Base-by-base conservation (phyloP, 2,113 vertebrate species). In the Corythornis vintsioides region DNA sequence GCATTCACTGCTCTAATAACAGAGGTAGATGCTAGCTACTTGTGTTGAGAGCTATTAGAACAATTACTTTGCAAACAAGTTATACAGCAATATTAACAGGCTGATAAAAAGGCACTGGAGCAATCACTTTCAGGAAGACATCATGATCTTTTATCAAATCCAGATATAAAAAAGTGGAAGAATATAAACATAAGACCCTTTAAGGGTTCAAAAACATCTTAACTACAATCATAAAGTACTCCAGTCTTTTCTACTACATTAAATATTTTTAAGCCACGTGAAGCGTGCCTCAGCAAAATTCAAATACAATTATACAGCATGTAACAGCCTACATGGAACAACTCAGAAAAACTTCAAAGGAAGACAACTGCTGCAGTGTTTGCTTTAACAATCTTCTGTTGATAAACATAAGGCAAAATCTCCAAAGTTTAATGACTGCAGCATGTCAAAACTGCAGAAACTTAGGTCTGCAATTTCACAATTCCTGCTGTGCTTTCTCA, bases 401-500 rank as follows among this genome's bases (percentile, higher is more conserved):
- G 42, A 66, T 52, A 79, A 89, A 80, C 33, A 83, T 38, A 74
- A 88, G 33, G 65, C 53, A 88, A 75, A 82, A 69, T 29, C 64
- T 60, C 29, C 53, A 52, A 92, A 89, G 53, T 92, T 69, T 64
- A 89, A 82, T 11, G 7, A 93, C 24, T 65, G 50, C 55, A 93
- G 45, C 66, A 21, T 3, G 14, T 52, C 67, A 92, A 74, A 93
- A 31, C 80, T 19, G 47, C 81, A 60, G 59, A 79, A 79, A 72
- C 10, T 7, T 35, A 92, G 31, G 26, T 45, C 60, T 92, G 89
- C 47, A 40, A 33, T 52, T 47, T 85, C 77, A 29, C 10, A 7
- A 21, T 48, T 81, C 45, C 66, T 86, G 59, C 28, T 60, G 29
- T 42, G 60, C 43, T 33, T 78, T 60, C 60, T 47, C 76, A 45